phyloP scores from a whole-genome alignment of 2,888 invertebrate species.

The Noctua comes region DNA sequence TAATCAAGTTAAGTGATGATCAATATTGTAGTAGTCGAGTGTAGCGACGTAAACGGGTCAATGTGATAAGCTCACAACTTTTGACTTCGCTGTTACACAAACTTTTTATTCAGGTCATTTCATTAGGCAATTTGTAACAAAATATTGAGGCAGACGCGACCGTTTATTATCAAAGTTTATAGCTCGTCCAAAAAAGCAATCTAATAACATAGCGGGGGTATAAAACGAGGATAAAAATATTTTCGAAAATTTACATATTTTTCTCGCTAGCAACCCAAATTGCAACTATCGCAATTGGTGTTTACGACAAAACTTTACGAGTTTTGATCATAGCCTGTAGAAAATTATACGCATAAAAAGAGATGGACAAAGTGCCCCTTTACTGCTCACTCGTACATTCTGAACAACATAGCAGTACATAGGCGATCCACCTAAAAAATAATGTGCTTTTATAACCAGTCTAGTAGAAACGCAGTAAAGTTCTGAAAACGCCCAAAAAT shows the following conservation, averaged over 20 bases:
- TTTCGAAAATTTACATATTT: too few relatives aligned
- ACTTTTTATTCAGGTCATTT: conserved; percentile 5
- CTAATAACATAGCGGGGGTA: background rate
- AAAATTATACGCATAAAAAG: too few relatives aligned
- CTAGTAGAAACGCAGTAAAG: conserved; percentile 27
- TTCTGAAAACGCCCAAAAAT: conserved; percentile 5
- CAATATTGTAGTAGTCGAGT: background rate
- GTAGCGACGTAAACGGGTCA: background rate
- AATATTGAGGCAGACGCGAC: background rate
- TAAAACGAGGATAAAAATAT: background rate
- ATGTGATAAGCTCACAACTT: conserved; percentile 12
- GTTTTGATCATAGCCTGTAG: background rate
- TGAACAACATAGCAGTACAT: background rate
- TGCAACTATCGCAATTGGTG: too few relatives aligned
- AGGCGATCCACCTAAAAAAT: conserved; percentile 13
- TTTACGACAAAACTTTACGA: background rate
- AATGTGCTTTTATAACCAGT: conserved; percentile 16
- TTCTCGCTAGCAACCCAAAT: too few relatives aligned
- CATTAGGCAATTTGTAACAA: background rate
- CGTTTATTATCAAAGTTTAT: background rate
- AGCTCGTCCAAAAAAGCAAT: background rate
- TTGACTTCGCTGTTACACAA: background rate
- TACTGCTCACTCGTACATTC: conserved; percentile 4
- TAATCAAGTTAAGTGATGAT: conserved; percentile 1
- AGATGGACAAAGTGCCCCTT: background rate